Conservation (phyloP, 2,797 vertebrate genomes). For the Brotula barbata region DNA sequence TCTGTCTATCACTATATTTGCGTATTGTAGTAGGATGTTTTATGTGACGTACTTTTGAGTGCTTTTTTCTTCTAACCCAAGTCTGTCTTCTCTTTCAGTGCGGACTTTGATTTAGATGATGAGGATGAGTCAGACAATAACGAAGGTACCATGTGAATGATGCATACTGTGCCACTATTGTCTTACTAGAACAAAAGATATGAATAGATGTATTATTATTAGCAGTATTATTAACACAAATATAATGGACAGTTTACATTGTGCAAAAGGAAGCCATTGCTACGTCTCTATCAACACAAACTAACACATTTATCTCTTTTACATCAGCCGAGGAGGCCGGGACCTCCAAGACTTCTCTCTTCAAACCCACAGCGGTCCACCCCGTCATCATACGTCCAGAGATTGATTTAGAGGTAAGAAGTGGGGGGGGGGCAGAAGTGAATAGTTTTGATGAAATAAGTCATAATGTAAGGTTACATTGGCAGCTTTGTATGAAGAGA, state of each 20-base stretch:
- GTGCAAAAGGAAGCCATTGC: not conserved
- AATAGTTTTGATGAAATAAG: not conserved
- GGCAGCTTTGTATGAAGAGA: slow-evolving; percentile 3
- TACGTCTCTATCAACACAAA: not conserved
- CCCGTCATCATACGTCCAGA: slow-evolving; percentile 63
- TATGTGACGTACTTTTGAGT: not conserved
- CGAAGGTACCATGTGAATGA: slow-evolving; percentile 63
- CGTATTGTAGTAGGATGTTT: slow-evolving; percentile 8
- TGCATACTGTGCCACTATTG: not conserved
- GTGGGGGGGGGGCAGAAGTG: not conserved
- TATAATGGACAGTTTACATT: not conserved
- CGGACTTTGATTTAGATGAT: slow-evolving; percentile 48
- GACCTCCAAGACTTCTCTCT: slow-evolving; percentile 15
- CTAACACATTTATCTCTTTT: slow-evolving; percentile 24
- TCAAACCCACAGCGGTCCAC: slow-evolving; percentile 34
- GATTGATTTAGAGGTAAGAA: slow-evolving; percentile 78
- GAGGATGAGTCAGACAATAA: slow-evolving; percentile 59
- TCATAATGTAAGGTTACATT: not conserved
- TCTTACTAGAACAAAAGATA: not conserved
- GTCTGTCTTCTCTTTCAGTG: slow-evolving; percentile 64
- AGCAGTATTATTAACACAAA: not conserved
- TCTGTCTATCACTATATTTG: too few species aligned
- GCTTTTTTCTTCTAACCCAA: not conserved
- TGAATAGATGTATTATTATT: not conserved
- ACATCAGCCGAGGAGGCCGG: slow-evolving; percentile 55